These are phyloP conservation scores for Corythaeola cristata DNA, from an alignment of 2,113 vertebrate species.

Conservation along the genomic window DNA sequence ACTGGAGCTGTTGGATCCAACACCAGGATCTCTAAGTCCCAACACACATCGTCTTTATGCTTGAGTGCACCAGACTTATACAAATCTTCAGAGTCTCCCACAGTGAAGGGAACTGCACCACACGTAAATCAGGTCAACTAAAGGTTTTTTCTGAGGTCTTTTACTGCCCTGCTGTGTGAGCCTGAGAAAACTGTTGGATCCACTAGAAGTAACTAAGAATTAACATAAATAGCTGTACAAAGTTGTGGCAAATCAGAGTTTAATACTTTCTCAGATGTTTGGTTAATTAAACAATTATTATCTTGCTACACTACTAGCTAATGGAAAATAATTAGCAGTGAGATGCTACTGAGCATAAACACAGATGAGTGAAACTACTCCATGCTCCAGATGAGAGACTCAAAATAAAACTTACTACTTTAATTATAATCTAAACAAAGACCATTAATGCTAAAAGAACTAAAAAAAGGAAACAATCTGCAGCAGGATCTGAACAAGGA, in stretches of 20 bases:
- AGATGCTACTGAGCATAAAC: background rate
- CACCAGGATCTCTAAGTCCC: background rate
- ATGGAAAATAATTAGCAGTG: background rate
- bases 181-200: background rate
- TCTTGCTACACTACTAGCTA: background rate
- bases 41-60: background rate
- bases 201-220: background rate
- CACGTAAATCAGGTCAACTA: rapidly evolving
- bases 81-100: background rate
- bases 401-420: background rate
- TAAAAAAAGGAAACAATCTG: background rate
- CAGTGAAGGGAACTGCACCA: background rate
- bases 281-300: background rate
- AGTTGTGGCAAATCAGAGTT: background rate
- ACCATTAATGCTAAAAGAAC: background rate
- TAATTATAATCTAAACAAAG: background rate
- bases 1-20: background rate
- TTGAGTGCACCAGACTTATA: background rate
- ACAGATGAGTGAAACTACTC: background rate
- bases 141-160: background rate
- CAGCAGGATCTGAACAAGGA: background rate
- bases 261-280: background rate
- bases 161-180: background rate
- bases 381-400: background rate
- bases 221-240: background rate